Base-by-base conservation (phyloP, 1,140 invertebrate genomes). In the Carcinoscorpius rotundicauda region DNA sequence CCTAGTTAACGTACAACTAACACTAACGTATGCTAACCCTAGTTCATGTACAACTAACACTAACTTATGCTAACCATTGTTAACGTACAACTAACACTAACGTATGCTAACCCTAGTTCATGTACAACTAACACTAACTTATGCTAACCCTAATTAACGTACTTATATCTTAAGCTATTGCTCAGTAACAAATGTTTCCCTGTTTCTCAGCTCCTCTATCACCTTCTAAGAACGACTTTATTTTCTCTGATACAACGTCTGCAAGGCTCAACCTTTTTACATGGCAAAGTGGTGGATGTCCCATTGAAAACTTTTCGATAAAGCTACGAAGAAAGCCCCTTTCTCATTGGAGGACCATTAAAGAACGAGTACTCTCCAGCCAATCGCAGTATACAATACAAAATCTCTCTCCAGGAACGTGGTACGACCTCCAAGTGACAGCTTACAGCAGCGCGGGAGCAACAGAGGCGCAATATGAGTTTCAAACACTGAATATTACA, bases 261-360 rank as follows among this genome's bases (percentile, higher is more conserved):
- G 48, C 52, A 8, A 63, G 59, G 4, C 4, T 67, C 3, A 69
- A 68, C 56, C 52, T 68, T 58, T 6, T 55, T n/a, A 60, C 60
- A 8, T 68, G 67, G 67, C 52, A 59, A 55, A 59, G 29, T 48
- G 66, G 66, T 10, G 66, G 66, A 8, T 68, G 67, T 63, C 64
- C 51, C 51, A 63, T 68, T 11, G 69, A 11, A 49, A 58, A 63
- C 29, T 68, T 68, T 51, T 11, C 66, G 9, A 58, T 68, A 5
- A 50, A 52, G 9, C 10, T 51, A 52, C 11, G 52, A 52, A 6
- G 48, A 49, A 57, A 48, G 50, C 10, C 48, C 29, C 50, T 58
- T 65, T 6, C 10, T 50, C 50, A 49, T 6, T 9, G 10, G 11
- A 10, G 10, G 11, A 50, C 48, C 51, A 29, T 51, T 3, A n/a